These are phyloP conservation scores for Synergus itoensis DNA, from an alignment of 2,888 invertebrate species.

Conservation along the genomic window DNA sequence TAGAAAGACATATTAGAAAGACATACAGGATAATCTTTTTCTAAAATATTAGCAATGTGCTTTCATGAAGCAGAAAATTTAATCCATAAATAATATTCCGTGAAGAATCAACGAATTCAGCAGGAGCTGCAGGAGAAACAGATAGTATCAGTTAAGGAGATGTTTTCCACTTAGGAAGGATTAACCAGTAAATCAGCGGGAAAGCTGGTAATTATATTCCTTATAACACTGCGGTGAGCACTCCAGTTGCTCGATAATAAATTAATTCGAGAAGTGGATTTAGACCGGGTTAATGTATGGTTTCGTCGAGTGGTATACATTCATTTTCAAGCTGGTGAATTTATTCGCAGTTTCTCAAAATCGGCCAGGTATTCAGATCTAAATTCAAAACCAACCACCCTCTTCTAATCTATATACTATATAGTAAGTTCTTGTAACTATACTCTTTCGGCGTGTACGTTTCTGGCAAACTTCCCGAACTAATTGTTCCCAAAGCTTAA, in stretches of 20 bases:
- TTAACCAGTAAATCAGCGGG: conserved; percentile 27
- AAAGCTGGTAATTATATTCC: conserved; percentile 39
- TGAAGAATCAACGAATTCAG: not conserved
- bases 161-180: conserved; percentile 23
- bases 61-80: not conserved
- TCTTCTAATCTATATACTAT: conserved; percentile 6
- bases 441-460: not conserved
- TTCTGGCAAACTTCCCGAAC: conserved; percentile 27
- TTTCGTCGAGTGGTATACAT: conserved; percentile 43
- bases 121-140: not conserved
- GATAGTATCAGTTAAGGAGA: conserved; percentile 13
- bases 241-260: conserved; percentile 63
- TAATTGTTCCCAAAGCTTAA: conserved; percentile 20
- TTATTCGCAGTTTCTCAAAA: conserved; percentile 33
- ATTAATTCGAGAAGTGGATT: conserved; percentile 71
- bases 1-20: too few relatives aligned
- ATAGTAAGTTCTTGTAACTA: conserved; percentile 14
- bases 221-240: conserved; percentile 15
- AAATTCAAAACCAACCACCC: conserved; percentile 23
- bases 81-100: not conserved
- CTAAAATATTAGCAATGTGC: not conserved
- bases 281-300: conserved; percentile 67
- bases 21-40: not conserved
- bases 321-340: conserved; percentile 32
- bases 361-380: conserved; percentile 38